Evolutionary conservation across 2,113 vertebrate species (phyloP).

Genomic region (Morphnarchus princeps): DNA sequence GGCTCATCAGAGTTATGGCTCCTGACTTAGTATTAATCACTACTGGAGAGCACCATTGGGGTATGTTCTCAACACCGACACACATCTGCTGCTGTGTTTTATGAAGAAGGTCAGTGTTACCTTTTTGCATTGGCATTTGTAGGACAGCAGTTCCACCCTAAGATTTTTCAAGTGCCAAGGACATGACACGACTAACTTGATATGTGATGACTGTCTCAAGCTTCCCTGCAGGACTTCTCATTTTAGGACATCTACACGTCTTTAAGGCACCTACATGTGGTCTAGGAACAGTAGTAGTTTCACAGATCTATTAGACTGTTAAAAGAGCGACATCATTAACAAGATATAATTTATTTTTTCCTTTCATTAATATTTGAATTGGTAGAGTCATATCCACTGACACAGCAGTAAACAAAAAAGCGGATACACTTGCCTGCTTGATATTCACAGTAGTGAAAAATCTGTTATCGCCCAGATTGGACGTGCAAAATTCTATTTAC

Average conservation of each 20-base stretch:
- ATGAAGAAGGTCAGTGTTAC: not conserved
- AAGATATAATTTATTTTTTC: not conserved
- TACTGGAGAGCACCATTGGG: not conserved
- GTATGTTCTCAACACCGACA: rapidly evolving
- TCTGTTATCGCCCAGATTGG: not conserved
- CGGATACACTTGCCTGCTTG: not conserved
- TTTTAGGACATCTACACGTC: not conserved
- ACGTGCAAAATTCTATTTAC: not conserved
- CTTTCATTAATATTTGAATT: not conserved
- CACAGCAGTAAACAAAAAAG: not conserved
- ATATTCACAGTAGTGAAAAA: not conserved
- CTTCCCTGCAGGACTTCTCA: not conserved
- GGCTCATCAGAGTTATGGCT: conserved; percentile 28
- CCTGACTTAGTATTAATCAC: conserved; percentile 13
- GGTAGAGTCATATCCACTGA: not conserved
- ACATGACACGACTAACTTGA: not conserved
- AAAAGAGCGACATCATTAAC: not conserved
- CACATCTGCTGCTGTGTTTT: not conserved
- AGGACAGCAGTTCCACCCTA: not conserved
- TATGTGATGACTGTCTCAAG: not conserved
- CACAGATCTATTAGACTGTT: not conserved
- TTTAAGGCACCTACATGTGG: not conserved
- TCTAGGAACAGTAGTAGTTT: not conserved
- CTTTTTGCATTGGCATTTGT: not conserved
- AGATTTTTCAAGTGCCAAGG: not conserved